These are phyloP conservation scores for Plutella xylostella DNA, from an alignment of 2,888 invertebrate genomes.

Conservation along the genomic window DNA sequence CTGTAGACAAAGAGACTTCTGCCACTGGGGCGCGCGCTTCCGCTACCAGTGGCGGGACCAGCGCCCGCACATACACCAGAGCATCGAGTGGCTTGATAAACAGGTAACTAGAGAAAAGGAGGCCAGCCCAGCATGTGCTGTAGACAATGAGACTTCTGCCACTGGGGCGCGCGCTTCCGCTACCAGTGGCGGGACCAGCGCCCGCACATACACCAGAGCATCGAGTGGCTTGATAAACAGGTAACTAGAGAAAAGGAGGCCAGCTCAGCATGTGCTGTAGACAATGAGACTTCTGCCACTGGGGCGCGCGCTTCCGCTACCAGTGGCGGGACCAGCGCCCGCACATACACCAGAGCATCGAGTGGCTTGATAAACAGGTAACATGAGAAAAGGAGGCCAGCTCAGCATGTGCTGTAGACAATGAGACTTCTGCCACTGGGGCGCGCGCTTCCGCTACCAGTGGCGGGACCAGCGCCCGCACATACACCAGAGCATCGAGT, in stretches of 20 bases:
- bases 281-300: constrained; percentile 99
- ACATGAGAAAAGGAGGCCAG: no score
- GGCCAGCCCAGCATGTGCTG: no score
- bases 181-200: constrained; percentile 71
- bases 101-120: constrained; percentile 79
- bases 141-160: constrained; percentile 99
- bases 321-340: constrained; percentile 60
- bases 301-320: constrained; percentile 93
- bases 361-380: constrained; percentile 87
- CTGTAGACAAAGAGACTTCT: no score
- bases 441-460: constrained; percentile 87
- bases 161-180: constrained; percentile 95
- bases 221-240: constrained; percentile 90
- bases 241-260: no score
- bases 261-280: no score
- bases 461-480: constrained; percentile 57
- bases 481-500: constrained; percentile 94
- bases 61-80: constrained; percentile 81
- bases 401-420: no score
- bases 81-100: constrained; percentile 93
- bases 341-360: constrained; percentile 94
- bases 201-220: constrained; percentile 87
- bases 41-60: constrained; percentile 74
- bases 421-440: constrained; percentile 99
- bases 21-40: constrained; percentile 97